Conservation (phyloP, 2,888 invertebrate species). For the Ecdyonurus torrentis region DNA sequence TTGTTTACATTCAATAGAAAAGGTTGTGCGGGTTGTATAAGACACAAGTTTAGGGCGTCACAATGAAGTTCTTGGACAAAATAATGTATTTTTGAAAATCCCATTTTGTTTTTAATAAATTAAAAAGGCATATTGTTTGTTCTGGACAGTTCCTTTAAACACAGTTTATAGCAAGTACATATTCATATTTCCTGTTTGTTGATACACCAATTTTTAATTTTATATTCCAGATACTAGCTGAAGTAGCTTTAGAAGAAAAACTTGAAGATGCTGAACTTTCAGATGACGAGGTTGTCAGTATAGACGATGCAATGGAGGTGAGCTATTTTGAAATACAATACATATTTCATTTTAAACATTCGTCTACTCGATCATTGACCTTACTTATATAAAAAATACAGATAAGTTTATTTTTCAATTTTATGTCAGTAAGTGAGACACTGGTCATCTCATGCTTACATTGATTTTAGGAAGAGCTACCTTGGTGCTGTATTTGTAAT, state of each 20-base stretch:
- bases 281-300: conserved; percentile 9
- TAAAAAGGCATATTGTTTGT: too few species aligned
- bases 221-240: conserved; percentile 10
- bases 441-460: background rate
- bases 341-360: conserved; percentile 1
- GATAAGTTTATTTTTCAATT: too few species aligned
- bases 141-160: too few species aligned
- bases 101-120: too few species aligned
- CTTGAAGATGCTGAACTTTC: conserved; percentile 6
- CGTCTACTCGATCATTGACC: too few species aligned
- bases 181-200: background rate
- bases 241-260: conserved; percentile 16
- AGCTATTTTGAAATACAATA: background rate
- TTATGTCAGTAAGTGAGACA: too few species aligned
- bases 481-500: conserved; percentile 76
- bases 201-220: background rate
- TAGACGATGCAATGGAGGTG: conserved; percentile 10
- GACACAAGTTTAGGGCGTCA: too few species aligned
- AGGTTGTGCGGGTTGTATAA: too few species aligned
- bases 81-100: too few species aligned
- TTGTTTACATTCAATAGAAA: too few species aligned
- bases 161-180: background rate
- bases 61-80: too few species aligned
- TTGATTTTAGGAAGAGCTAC: conserved; percentile 35
- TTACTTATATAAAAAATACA: background rate